Conservation (phyloP, 2,797 vertebrate species). For the Micropoecilia bifurca region DNA sequence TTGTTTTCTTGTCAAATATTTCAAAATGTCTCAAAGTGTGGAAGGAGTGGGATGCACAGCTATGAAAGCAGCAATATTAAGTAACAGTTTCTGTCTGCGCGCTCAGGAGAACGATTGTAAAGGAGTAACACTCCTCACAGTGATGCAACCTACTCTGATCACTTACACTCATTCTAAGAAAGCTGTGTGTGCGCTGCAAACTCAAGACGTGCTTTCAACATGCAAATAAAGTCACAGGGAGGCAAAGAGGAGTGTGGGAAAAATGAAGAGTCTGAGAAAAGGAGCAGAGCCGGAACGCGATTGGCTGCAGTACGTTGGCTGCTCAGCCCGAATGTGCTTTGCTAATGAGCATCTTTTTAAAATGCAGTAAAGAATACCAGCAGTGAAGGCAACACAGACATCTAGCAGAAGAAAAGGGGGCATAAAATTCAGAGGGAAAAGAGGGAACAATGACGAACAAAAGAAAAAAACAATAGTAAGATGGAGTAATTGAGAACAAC, state of each 20-base stretch:
- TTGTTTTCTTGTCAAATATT: neutral
- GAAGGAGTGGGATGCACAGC: neutral
- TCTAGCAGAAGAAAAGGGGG: constrained; percentile 12
- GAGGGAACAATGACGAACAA: neutral
- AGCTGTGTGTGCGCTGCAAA: neutral
- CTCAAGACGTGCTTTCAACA: neutral
- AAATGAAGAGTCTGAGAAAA: neutral
- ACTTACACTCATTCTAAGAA: neutral
- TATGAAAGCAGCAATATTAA: neutral
- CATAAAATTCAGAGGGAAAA: neutral
- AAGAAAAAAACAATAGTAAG: neutral
- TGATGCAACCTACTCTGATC: neutral
- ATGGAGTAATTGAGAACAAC: neutral
- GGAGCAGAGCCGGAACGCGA: neutral
- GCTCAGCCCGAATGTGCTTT: constrained; percentile 37
- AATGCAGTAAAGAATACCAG: constrained; percentile 24
- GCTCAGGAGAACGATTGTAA: neutral
- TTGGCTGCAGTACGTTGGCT: constrained; percentile 31
- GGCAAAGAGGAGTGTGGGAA: constrained; percentile 4
- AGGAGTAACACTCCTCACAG: neutral
- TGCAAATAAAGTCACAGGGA: neutral
- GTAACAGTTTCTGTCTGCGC: neutral
- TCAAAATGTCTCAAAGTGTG: neutral
- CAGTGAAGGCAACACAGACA: constrained; percentile 26
- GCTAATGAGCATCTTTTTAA: constrained; percentile 41